Base-by-base conservation (phyloP, 2,797 vertebrate species). In the Rhynchotus rufescens region DNA sequence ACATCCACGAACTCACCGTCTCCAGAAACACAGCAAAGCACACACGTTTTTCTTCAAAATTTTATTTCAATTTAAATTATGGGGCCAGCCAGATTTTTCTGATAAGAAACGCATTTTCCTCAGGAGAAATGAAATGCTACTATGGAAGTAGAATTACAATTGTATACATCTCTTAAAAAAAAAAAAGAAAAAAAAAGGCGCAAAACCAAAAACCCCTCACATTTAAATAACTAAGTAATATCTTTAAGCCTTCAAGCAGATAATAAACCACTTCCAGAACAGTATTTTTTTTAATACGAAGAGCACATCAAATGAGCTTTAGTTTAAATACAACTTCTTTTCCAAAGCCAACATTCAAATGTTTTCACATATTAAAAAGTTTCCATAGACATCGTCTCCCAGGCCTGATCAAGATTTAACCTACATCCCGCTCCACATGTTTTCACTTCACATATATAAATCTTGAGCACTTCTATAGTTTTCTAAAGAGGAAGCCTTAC, bases 21-120 rank as follows among this genome's bases (percentile, higher is more conserved):
- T 73, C 67, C 42, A 66, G 68, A 54, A 78, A 96, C 62, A 93
- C 72, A 94, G 57, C 49, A 87, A 95, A 86, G 76, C 40, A 60
- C 66, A 95, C 94, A 64, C 32, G 17, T 87, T 93, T 98, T 98
- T 98, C 97, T 98, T 97, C 97, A 98, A 98, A 98, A 98, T 97
- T 98, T 98, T 98, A 98, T 98, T 98, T 98, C 98, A 97, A 98
- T 97, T 98, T 98, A 97, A 98, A 97, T 98, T 97, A 98, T 94
- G 97, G 98, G 98, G 97, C 97, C 97, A 98, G 97, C 97, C 97
- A 97, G 96, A 97, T 97, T 95, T 95, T 92, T 97, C 95, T 88
- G 91, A 94, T 96, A 97, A 89, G 97, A 98, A 98, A 98, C 59
- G 68, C 88, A 96, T 94, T 96, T 97, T 97, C 96, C 92, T 98